Base-by-base conservation (phyloP, 1,140 invertebrate genomes). In the Hylyphantes graminicola region DNA sequence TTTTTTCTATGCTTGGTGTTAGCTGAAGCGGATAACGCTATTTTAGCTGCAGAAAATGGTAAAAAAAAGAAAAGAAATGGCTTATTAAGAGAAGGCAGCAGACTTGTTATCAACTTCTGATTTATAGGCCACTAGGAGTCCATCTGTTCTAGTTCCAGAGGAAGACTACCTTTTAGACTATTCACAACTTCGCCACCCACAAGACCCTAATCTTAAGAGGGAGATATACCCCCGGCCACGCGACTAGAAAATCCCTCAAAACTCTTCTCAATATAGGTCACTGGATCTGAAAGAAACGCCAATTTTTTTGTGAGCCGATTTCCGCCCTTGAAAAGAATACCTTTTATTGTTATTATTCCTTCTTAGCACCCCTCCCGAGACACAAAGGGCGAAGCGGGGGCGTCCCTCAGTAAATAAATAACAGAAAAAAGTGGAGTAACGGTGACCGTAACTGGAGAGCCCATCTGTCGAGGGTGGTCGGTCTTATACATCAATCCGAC, bases 261-360 rank as follows among this genome's bases (percentile, higher is more conserved):
- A 72, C 78, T 55, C 55, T 65, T 65, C 80, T 51, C 17, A 74
- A 82, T 64, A 61, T 82, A 82, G 80, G 80, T 82, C 80, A 82
- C 59, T 74, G 11, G 59, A 65, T 82, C 55, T 73, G 35, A 72
- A 72, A 81, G 57, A 73, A 81, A 51, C 57, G 5, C 54, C 70
- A 72, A n/a, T 48, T 79, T 78, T 67, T 79, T 11, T 78, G 35
- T 70, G 7, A 35, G 15, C 13, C 7, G 9, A 35, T 57, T 73
- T 73, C 51, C 54, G 70, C n/a, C 17, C 19, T 15, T 51, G 13
- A 15, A 17, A 17, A n/a, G 15, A 51, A 51, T n/a, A 15, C 53
- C 53, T 70, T 68, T 70, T 51, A 11, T 53, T 53, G 2, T 0
- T 51, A 10, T 4, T 55, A 35, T 73, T 57, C 57, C 57, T 19